Base-by-base conservation (phyloP, 2,888 invertebrate species). In the Gryllus longicercus region DNA sequence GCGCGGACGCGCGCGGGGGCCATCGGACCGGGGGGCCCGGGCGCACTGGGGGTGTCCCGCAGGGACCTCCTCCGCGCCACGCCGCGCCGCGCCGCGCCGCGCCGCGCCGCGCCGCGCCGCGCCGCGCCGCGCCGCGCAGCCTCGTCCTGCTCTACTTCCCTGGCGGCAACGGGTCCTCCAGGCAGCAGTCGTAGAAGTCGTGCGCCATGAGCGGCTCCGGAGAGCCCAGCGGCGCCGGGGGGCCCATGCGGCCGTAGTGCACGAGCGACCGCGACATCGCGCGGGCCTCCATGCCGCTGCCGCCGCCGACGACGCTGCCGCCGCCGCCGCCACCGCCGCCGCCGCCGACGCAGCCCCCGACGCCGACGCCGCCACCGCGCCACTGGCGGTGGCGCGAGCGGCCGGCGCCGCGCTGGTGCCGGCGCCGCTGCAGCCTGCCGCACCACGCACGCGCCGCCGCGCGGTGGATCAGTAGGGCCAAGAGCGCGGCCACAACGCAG, bases 181-280 rank as follows among this genome's bases (percentile, higher is more conserved):
- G 63, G n/a, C 63, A 63, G 63, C 63, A 63, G 63, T 63, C 63
- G 63, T 63, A 63, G 63, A 63, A 63, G 63, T 63, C 63, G 63
- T 63, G 63, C 16, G 63, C 63, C 63, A 63, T 63, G n/a, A 63
- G 63, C 5, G 63, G 63, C n/a, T 63, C 63, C 16, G 63, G 63
- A 1, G 63, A 63, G 63, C 63, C 63, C 63, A 63, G 63, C 16
- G 63, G 63, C 63, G 63, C 63, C 11, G 63, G 63, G 4, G 63
- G 63, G 12, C 63, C 63, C 63, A 63, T 63, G 63, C 63, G 63
- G n/a, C 63, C 63, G 63, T 63, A 63, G 63, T 63, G 63, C 16
- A 63, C 63, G 4, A 63, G 63, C 63, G 63, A 63, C 4, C 63
- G 63, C 16, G 63, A 63, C 14, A 63, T 14, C 16, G 63, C 63